phyloP scores from a whole-genome alignment of 1,140 invertebrate species.

The Neomicropteryx cornuta region DNA sequence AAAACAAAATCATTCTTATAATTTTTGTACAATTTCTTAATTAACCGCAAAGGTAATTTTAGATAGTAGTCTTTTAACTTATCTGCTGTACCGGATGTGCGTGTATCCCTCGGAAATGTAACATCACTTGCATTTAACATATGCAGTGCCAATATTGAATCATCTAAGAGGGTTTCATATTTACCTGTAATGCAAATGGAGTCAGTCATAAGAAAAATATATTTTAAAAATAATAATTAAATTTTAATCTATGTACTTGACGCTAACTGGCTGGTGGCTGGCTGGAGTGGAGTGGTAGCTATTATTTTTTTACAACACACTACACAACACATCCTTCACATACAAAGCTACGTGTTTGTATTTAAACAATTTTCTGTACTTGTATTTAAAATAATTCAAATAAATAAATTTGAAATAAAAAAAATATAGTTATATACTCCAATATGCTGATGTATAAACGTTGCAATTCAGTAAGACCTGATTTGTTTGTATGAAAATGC shows the following conservation, averaged over 20 bases:
- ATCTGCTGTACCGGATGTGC: slow-evolving; percentile 51
- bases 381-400: too few species aligned
- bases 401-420: too few species aligned
- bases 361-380: too few species aligned
- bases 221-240: background rate
- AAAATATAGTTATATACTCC: too few species aligned
- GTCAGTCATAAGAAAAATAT: background rate
- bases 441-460: too few species aligned
- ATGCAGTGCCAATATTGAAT: slow-evolving; percentile 54
- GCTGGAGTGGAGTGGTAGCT: background rate
- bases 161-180: slow-evolving; percentile 60
- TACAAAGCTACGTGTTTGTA: too few species aligned
- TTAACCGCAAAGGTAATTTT: slow-evolving; percentile 54
- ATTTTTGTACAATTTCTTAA: slow-evolving; percentile 57
- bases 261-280: too few species aligned
- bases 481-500: too few species aligned
- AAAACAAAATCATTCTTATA: slow-evolving; percentile 71
- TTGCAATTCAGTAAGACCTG: too few species aligned
- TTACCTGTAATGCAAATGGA: slow-evolving; percentile 38
- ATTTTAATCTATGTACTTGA: too few species aligned
- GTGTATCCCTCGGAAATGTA: slow-evolving; percentile 51
- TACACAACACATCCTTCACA: too few species aligned
- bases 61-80: slow-evolving; percentile 62
- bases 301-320: too few species aligned
- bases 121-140: slow-evolving; percentile 48